Base-by-base conservation (phyloP, 2,113 vertebrate genomes). In the Mobula hypostoma region DNA sequence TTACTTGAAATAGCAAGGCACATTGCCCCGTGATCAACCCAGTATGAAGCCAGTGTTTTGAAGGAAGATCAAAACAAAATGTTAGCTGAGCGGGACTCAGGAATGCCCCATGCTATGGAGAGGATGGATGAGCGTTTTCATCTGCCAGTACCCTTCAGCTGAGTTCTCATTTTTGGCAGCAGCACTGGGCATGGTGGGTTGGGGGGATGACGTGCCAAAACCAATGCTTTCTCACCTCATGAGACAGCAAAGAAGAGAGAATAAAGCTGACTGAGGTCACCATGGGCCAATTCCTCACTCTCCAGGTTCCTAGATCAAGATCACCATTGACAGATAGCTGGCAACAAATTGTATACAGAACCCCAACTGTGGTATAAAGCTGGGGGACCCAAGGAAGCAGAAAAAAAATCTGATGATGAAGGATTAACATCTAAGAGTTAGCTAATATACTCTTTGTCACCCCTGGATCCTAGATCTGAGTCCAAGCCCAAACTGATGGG, bases 401-500 rank as follows among this genome's bases (percentile, higher is more conserved):
- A 29, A 61, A 29, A 61, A 61, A 87, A 61, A 29, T n/a, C 61
- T 87, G 61, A n/a, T n/a, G 58, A 87, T n/a, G 11, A 61, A 29
- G 58, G 83, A 87, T 87, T 87, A 87, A 87, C 61, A 87, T 87
- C 29, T 63, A 56, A 29, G 29, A 87, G 83, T 63, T 58, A 63
- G 58, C 83, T 58, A 63, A 87, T 63, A 29, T 63, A n/a, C 83
- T 87, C 27, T 27, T 63, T 0, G 58, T 63, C 58, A 87, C 83
- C 56, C 27, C 58, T 61, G 83, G 58, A 87, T 1, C 29, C 56
- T n/a, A 11, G 58, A 63, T 63, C 83, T n/a, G 83, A 87, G 27
- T 87, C 83, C 27, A 63, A 48, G 58, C 83, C 58, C 83, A 63
- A 87, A 63, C 83, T 7, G 36, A 9, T 83, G 58, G 48, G 56